Base-by-base conservation (phyloP, 1,140 invertebrate species). In the Lasaia peninsularis region DNA sequence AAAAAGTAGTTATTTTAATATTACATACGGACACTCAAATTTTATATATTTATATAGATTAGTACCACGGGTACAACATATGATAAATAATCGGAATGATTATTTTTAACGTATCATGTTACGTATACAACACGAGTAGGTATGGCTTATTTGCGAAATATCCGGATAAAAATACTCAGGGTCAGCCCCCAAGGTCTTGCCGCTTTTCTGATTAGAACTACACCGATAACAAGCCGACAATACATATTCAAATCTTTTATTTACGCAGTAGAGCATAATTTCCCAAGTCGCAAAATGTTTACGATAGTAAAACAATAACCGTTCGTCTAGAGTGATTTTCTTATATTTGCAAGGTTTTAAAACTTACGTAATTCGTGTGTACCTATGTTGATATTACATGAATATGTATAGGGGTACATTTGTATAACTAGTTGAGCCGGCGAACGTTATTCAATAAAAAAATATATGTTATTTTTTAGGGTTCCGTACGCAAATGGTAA, bases 141-240 rank as follows among this genome's bases (percentile, higher is more conserved):
- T 44, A 44, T 44, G 11, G 40, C 40, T 44, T 44, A 71, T 74
- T 80, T 75, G 84, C 80, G 67, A 86, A 85, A 82, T 82, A 78
- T 78, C 78, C 80, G 82, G 78, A 86, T 84, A 84, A 87, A 85
- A 84, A 84, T 87, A 84, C 73, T 75, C 82, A 87, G 74, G 84
- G 82, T 82, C 82, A 84, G 66, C 73, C 76, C n/a, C 79, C 80
- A 86, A 88, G 84, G 84, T 78, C 75, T 72, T 57, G 65, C 66
- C 72, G 77, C 78, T 82, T 83, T 83, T 80, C 82, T 85, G 84
- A 88, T 88, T 86, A 86, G 76, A 69, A 69, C 63, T 69, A 70
- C 62, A 61, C 52, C 73, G 84, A 88, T 86, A 88, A 86, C 78
- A 72, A 76, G 57, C 48, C 56, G 20, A 50, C 69, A 69, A 55